phyloP scores from a whole-genome alignment of 1,140 invertebrate genomes.

The Thaumatotibia leucotreta region DNA sequence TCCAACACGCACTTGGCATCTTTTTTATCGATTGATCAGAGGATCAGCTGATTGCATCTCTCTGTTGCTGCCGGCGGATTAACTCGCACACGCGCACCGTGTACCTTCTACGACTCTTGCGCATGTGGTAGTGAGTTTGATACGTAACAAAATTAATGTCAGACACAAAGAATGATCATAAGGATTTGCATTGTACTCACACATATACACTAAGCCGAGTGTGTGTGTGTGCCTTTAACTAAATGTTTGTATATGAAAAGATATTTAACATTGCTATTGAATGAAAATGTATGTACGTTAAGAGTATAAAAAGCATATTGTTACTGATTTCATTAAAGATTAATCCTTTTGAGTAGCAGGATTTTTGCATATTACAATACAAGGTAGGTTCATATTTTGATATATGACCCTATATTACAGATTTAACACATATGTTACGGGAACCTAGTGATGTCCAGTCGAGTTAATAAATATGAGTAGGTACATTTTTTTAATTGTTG shows the following conservation, averaged over 20 bases:
- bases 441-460: too few relatives aligned
- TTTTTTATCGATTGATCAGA: conserved; percentile 68
- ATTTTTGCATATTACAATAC: too few relatives aligned
- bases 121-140: background rate
- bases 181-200: conserved; percentile 41
- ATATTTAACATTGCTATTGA: background rate
- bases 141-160: conserved; percentile 34
- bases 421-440: too few relatives aligned
- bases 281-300: background rate
- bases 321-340: background rate
- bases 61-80: conserved; percentile 68
- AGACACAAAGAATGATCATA: conserved; percentile 37
- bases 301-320: background rate
- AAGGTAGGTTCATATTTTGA: too few relatives aligned
- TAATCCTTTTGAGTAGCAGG: background rate
- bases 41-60: conserved; percentile 66
- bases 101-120: conserved; percentile 21
- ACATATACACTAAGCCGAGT: conserved; percentile 17
- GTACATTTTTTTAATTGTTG: too few relatives aligned
- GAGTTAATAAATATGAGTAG: too few relatives aligned
- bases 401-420: too few relatives aligned
- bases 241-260: conserved; percentile 9
- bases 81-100: conserved; percentile 28
- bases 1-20: background rate
- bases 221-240: conserved; percentile 16